A percentile compares a stretch with the other conserved stretches of the same genome.
These are phyloP conservation scores for Orientallactaga bullata DNA, from an alignment of 2,113 vertebrate genomes.

Conservation along the genomic window DNA sequence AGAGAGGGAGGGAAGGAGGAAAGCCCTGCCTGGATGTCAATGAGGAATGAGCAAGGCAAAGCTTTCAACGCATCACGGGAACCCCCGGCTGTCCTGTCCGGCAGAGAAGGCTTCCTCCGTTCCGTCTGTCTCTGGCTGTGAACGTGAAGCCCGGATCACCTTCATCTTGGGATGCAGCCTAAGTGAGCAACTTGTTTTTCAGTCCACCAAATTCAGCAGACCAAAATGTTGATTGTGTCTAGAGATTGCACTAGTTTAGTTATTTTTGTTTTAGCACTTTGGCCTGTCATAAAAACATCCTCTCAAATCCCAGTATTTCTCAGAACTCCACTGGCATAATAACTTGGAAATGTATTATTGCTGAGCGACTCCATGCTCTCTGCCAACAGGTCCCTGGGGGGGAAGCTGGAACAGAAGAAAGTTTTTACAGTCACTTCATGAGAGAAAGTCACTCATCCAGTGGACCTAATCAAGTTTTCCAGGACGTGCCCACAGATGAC, in stretches of 20 bases:
- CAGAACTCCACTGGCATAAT: slow-evolving; percentile 84
- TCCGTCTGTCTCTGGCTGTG: not conserved
- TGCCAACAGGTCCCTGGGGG: slow-evolving; percentile 84
- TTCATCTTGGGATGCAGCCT: slow-evolving; percentile 39
- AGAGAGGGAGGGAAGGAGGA: not conserved
- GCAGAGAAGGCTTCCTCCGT: not conserved
- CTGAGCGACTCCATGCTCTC: slow-evolving; percentile 80
- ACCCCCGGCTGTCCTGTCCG: not conserved
- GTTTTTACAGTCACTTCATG: slow-evolving; percentile 82
- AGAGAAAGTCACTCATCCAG: slow-evolving; percentile 82
- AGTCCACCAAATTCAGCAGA: slow-evolving; percentile 49
- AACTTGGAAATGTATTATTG: slow-evolving; percentile 85
- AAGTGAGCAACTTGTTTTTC: slow-evolving; percentile 44
- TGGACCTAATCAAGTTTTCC: slow-evolving; percentile 82
- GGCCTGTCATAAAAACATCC: slow-evolving; percentile 81
- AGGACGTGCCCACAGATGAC: slow-evolving; percentile 61
- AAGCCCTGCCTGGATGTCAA: not conserved
- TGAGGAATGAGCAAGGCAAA: slow-evolving; percentile 8
- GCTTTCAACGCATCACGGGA: not conserved
- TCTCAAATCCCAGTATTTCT: slow-evolving; percentile 83
- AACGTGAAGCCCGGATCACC: not conserved
- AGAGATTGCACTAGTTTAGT: slow-evolving; percentile 63
- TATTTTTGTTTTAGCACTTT: slow-evolving; percentile 70
- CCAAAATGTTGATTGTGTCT: slow-evolving; percentile 58
- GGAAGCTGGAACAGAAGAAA: slow-evolving; percentile 80